Evolutionary conservation across 2,888 invertebrate genomes (phyloP), one percentile per base, ranked within the genome.

Genomic region (Folsomia manolachei): DNA sequence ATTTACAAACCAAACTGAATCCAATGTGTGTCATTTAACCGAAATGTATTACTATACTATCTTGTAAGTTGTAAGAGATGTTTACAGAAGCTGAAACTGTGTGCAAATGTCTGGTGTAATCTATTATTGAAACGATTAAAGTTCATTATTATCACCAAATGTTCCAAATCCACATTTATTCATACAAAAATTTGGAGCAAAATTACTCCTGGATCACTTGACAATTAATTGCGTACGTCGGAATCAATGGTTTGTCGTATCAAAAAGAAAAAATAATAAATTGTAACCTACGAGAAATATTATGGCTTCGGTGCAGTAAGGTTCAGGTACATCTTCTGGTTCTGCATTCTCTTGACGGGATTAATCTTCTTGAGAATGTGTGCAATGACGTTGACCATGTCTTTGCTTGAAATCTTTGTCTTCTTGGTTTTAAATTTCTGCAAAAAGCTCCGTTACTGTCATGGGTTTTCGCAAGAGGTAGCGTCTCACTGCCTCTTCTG

Each of bases 401-500:
- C 92, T 77, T 97, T 94, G 78, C 93, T 93, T 71, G 91, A 91
- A 66, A 96, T 88, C 2, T 95, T 95, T 11, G 93, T 93, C 82
- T 95, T 93, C 84, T 96, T 95, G 53, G 93, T 93, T 83, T 95
- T 95, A 86, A 97, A 95, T 86, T 97, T 97, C 78, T 95, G 94
- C 61, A 97, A 85, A n/a, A 39, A 97, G 86, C 83, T 98, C 97
- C 0, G 95, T 97, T 0, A 97, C 94, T 0, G 98, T 98, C 92
- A 98, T 96, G 0, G 98, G 99, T 83, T 98, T 98, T 11, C 98
- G 89, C 84, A 93, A 92, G 39, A 99, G 86, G 85, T 99, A 98
- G 19, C 97, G 89, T 1, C 97, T 88, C 4, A 99, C 95, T 0
- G 95, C 93, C 82, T 97, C 97, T 83, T 97, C 97, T 0, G 94